A percentile compares a stretch with the other conserved stretches of the same genome.
Evolutionary conservation across 2,113 vertebrate genomes (phyloP).

Genomic region (Cranoglanis bouderius): DNA sequence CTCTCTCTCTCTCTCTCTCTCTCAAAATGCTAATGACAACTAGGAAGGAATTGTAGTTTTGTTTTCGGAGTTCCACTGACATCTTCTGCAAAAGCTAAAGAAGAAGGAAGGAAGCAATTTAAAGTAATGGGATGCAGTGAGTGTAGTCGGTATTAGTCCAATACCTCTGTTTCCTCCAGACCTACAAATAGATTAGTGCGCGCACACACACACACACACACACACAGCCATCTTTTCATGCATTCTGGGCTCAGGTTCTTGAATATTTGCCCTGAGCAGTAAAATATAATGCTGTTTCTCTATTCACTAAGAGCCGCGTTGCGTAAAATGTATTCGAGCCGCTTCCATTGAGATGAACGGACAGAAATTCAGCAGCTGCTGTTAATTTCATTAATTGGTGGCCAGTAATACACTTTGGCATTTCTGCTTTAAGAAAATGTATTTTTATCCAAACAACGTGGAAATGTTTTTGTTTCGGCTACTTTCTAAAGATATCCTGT

Average conservation of each 20-base stretch:
- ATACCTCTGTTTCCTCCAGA: neutral
- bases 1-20: no score
- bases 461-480: neutral
- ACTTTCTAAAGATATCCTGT: neutral
- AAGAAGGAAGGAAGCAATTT: constrained; percentile 19
- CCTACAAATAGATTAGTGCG: neutral
- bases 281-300: neutral
- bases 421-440: neutral
- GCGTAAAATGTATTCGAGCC: neutral
- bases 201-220: neutral
- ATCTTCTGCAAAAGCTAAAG: neutral
- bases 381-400: neutral
- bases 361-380: neutral
- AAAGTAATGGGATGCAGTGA: constrained; percentile 16
- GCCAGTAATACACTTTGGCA: neutral
- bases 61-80: neutral
- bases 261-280: neutral
- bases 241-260: neutral
- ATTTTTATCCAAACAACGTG: neutral
- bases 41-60: neutral
- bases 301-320: neutral
- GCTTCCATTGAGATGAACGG: neutral
- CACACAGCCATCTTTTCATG: neutral
- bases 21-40: neutral
- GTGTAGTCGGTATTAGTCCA: neutral